Base-by-base conservation (phyloP, 2,797 vertebrate genomes). In the Lithobates sylvaticus region DNA sequence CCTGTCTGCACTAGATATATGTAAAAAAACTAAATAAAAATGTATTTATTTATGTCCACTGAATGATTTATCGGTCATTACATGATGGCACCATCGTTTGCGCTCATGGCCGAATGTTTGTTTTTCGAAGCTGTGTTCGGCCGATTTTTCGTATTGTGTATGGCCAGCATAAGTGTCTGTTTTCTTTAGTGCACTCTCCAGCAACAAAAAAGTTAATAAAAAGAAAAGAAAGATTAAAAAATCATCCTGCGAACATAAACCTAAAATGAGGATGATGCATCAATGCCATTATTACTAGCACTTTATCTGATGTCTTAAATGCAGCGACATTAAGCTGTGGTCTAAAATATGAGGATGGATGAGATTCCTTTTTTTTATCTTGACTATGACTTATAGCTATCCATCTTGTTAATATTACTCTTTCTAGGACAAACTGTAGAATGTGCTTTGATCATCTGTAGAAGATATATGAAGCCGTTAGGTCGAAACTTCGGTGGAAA, bases 381-480 rank as follows among this genome's bases (percentile, higher is more conserved):
- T 73, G 61, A 64, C 88, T 88, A 88, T 76, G 8, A 54, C 39
- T 88, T 91, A 89, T 69, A 86, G 23, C 58, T 86, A 90, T 74
- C 32, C 32, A 18, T 69, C 72, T 72, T 84, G 76, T 80, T 86
- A 85, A 32, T 88, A 18, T 69, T 80, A 88, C 69, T 76, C 72
- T 89, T 78, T 71, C 75, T 88, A 64, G 86, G 78, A 67, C 89
- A 88, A 78, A 72, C 34, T 70, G 86, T 89, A 89, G 83, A 15
- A 10, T 88, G 89, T 86, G 1, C 86, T 47, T 15, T 87, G 23
- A 83, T 89, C 88, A 87, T 83, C 78, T 27, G 34, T 77, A 70
- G 70, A 34, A 88, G 10, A 73, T 84, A 91, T 75, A 87, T 88
- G 58, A 88, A 89, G 89, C 34, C 81, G 84, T 76, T 88, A 88